phyloP scores from a whole-genome alignment of 1,140 invertebrate genomes.

The Zaprionus capensis region DNA sequence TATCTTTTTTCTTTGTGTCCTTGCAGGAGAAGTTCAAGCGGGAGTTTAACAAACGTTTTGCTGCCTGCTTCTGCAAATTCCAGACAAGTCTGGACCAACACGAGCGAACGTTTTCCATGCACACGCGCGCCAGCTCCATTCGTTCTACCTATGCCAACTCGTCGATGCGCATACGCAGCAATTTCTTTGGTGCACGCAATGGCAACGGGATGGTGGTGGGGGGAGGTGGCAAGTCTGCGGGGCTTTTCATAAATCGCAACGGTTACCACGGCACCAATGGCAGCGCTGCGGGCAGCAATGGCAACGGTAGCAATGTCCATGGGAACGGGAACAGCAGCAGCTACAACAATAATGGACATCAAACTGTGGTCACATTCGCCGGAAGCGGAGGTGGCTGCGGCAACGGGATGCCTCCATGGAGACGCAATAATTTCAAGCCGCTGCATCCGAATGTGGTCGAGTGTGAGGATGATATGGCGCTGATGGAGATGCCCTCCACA shows the following conservation, averaged over 20 bases:
- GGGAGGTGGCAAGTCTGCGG: conserved; percentile 17
- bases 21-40: conserved; percentile 89
- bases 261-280: conserved; percentile 24
- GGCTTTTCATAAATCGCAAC: conserved; percentile 26
- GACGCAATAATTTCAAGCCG: conserved; percentile 77
- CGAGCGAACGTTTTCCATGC: conserved; percentile 80
- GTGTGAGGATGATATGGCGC: conserved; percentile 71
- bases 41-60: conserved; percentile 88
- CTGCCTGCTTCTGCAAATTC: conserved; percentile 82
- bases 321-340: conserved; percentile 34
- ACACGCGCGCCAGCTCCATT: conserved; percentile 78
- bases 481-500: conserved; percentile 69
- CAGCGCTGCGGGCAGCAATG: neutral
- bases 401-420: conserved; percentile 66
- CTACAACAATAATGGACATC: conserved; percentile 53
- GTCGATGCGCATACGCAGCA: conserved; percentile 77
- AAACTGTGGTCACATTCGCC: conserved; percentile 70
- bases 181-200: conserved; percentile 54
- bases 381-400: conserved; percentile 20
- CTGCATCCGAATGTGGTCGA: conserved; percentile 76
- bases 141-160: conserved; percentile 78
- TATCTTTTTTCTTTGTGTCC: neutral
- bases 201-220: conserved; percentile 1
- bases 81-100: conserved; percentile 67
- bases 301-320: conserved; percentile 9